These are phyloP conservation scores for Pachymerium ferrugineum DNA, from an alignment of 2,888 invertebrate species.

Conservation along the genomic window DNA sequence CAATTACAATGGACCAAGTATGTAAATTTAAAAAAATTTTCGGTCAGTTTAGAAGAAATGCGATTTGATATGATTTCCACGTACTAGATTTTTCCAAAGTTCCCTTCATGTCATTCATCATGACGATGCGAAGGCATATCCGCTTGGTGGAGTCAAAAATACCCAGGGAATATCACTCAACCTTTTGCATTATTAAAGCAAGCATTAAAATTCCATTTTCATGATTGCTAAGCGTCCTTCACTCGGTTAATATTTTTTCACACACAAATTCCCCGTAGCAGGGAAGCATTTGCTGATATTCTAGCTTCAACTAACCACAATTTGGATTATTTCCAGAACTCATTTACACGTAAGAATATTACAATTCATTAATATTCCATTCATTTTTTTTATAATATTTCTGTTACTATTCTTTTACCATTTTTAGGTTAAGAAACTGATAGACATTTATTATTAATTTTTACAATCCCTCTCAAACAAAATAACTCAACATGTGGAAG, in stretches of 20 bases:
- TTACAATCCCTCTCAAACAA: too few relatives aligned
- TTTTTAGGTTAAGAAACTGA: too few relatives aligned
- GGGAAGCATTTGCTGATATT: slow-evolving; percentile 3
- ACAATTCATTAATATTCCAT: too few relatives aligned
- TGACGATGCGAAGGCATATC: too few relatives aligned
- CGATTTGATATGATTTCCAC: too few relatives aligned
- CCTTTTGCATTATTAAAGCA: slow-evolving; percentile 11
- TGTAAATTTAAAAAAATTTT: too few relatives aligned
- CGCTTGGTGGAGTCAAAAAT: not conserved
- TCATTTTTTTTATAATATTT: too few relatives aligned
- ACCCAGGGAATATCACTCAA: slow-evolving; percentile 6
- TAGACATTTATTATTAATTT: too few relatives aligned
- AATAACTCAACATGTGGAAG: slow-evolving; percentile 24
- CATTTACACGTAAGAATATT: slow-evolving; percentile 20
- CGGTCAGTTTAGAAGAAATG: too few relatives aligned
- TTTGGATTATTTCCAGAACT: slow-evolving; percentile 14
- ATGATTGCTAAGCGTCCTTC: slow-evolving; percentile 20
- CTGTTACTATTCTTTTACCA: too few relatives aligned
- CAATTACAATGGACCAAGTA: too few relatives aligned
- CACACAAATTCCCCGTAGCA: not conserved
- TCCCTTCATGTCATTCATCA: not conserved
- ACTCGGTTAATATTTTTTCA: not conserved
- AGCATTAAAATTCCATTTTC: slow-evolving; percentile 27
- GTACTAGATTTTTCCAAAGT: not conserved
- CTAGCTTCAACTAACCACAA: not conserved